These are phyloP conservation scores for Tiliqua scincoides DNA, from an alignment of 2,113 vertebrate species.

Conservation along the genomic window DNA sequence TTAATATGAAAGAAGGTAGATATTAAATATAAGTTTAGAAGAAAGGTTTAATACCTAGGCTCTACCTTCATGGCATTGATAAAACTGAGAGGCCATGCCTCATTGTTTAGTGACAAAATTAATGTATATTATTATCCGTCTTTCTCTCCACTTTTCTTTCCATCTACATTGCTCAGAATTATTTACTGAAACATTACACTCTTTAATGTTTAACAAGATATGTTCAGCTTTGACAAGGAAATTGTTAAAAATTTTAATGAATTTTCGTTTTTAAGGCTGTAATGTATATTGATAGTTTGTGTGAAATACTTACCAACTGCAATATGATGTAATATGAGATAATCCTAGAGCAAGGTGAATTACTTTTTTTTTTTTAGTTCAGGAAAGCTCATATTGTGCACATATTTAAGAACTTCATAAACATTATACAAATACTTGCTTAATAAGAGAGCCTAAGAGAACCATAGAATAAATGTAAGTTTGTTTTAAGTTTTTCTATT, in stretches of 20 bases:
- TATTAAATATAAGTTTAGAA: slow-evolving; percentile 31
- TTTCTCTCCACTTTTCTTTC: slow-evolving; percentile 67
- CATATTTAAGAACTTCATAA: not conserved
- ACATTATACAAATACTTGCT: slow-evolving; percentile 1
- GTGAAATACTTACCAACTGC: not conserved
- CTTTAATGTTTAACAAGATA: slow-evolving; percentile 39
- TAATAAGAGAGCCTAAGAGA: not conserved
- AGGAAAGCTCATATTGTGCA: not conserved
- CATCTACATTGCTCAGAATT: slow-evolving; percentile 51
- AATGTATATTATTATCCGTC: slow-evolving; percentile 70
- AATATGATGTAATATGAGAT: not conserved
- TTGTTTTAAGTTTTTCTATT: not conserved
- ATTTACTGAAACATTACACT: slow-evolving; percentile 51
- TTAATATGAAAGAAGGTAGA: slow-evolving; percentile 50
- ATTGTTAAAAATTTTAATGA: slow-evolving; percentile 40
- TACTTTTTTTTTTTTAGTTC: not conserved
- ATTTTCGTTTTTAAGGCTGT: slow-evolving; percentile 21
- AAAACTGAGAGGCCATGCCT: slow-evolving; percentile 68
- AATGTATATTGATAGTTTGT: not conserved
- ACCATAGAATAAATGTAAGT: not conserved
- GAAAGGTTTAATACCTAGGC: slow-evolving; percentile 55
- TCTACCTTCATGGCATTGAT: slow-evolving; percentile 54
- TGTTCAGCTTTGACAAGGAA: slow-evolving; percentile 39
- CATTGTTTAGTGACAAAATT: slow-evolving; percentile 71
- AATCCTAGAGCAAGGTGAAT: not conserved